Evolutionary conservation across 2,113 vertebrate genomes (phyloP).

Genomic region (Anoura caudifer): DNA sequence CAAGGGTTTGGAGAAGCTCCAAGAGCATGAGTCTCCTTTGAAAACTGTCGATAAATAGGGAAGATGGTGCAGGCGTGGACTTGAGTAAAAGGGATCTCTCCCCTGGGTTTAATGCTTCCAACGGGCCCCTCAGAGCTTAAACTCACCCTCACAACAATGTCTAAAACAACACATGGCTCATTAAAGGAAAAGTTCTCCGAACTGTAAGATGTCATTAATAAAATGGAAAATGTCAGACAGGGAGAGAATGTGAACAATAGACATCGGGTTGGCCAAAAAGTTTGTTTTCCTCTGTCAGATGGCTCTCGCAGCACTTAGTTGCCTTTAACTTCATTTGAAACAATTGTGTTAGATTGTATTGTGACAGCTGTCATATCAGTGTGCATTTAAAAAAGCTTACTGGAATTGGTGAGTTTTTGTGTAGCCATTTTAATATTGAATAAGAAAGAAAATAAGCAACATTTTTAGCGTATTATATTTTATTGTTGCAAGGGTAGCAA

Average conservation of each 20-base stretch:
- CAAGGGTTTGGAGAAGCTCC: background rate
- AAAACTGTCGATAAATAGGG: background rate
- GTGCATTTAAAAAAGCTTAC: no score
- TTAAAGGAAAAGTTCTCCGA: background rate
- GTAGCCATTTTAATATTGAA: no score
- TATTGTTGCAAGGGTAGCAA: no score
- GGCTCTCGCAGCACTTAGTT: no score
- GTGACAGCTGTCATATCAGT: no score
- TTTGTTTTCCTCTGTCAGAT: no score
- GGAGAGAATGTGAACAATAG: background rate
- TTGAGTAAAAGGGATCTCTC: background rate
- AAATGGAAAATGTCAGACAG: background rate
- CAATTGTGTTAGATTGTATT: no score
- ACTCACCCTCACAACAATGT: background rate
- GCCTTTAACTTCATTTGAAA: no score
- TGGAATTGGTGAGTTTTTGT: no score
- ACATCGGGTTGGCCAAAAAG: no score
- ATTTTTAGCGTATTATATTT: no score
- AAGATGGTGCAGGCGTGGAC: background rate
- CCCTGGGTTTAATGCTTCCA: background rate
- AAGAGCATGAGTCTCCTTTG: background rate
- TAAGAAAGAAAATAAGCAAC: no score
- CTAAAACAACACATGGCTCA: background rate
- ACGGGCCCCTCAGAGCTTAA: background rate
- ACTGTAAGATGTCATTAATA: background rate